Conservation (phyloP, 1,140 invertebrate genomes). For the Teleogryllus occipitalis region DNA sequence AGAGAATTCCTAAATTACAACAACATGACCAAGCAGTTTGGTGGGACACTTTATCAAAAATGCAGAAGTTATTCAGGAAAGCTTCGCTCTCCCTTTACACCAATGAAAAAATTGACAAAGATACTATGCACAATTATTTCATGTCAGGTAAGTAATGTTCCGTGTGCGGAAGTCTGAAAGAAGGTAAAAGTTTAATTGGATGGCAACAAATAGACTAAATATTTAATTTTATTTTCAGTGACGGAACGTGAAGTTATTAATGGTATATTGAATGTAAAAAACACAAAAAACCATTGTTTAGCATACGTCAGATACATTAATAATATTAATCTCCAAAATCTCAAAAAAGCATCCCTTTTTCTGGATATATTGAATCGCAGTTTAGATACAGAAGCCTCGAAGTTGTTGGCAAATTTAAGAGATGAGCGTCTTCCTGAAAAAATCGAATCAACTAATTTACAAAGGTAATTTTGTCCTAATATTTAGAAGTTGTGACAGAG, state of each 20-base stretch:
- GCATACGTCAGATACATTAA: constrained; percentile 94
- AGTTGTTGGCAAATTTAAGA: constrained; percentile 78
- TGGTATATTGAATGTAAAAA: constrained; percentile 86
- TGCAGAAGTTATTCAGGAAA: constrained; percentile 91
- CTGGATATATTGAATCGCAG: constrained; percentile 90
- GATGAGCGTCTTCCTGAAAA: constrained; percentile 80
- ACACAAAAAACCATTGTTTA: constrained; percentile 93
- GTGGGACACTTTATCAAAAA: constrained; percentile 94
- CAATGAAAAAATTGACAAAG: constrained; percentile 78
- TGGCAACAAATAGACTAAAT: not conserved
- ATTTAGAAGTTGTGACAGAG: too few relatives aligned
- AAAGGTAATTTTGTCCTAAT: constrained; percentile 51
- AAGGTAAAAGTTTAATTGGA: not conserved
- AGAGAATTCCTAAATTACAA: constrained; percentile 88
- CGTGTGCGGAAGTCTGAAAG: not conserved
- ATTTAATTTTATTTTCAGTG: constrained; percentile 47
- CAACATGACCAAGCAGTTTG: constrained; percentile 92
- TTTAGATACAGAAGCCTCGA: constrained; percentile 87
- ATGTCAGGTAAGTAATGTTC: constrained; percentile 75
- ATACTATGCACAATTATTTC: constrained; percentile 96
- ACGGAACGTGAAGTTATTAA: constrained; percentile 97
- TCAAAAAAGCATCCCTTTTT: constrained; percentile 88
- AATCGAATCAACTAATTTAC: constrained; percentile 79
- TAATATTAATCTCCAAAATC: constrained; percentile 93
- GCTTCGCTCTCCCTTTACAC: constrained; percentile 77